Percentiles rank a stretch among this genome's conserved stretches.
These are phyloP conservation scores for Cheiracanthium punctorium DNA, from an alignment of 2,888 invertebrate species.

Conservation along the genomic window DNA sequence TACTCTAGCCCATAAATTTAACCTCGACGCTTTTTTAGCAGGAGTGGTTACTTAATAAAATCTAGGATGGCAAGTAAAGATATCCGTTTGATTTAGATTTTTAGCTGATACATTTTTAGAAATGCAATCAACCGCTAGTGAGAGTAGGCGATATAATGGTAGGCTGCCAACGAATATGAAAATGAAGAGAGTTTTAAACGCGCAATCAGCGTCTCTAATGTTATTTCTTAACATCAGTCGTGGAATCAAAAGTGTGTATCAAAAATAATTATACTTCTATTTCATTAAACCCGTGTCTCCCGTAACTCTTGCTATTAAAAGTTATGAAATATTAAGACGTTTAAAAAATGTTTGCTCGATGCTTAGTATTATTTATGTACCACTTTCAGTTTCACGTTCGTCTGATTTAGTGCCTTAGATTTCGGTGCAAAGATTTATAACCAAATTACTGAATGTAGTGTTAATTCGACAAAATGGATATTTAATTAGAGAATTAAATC, in stretches of 20 bases:
- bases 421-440: background rate
- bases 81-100: conserved; percentile 19
- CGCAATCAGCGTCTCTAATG: background rate
- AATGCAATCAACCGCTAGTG: conserved; percentile 4
- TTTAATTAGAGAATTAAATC: no score
- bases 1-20: conserved; percentile 8
- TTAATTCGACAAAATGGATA: background rate
- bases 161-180: background rate
- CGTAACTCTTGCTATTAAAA: background rate
- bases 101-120: background rate
- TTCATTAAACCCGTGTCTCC: background rate
- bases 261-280: background rate
- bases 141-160: conserved; percentile 2
- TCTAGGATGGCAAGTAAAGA: conserved; percentile 19
- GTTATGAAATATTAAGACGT: background rate
- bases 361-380: background rate
- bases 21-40: no score
- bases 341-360: background rate
- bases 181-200: conserved; percentile 6
- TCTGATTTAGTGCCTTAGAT: background rate
- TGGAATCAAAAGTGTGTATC: background rate
- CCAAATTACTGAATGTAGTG: background rate
- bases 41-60: conserved; percentile 17
- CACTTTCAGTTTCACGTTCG: background rate
- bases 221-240: background rate